Conservation (phyloP, 2,888 invertebrate species). For the Cristatella mucedo region DNA sequence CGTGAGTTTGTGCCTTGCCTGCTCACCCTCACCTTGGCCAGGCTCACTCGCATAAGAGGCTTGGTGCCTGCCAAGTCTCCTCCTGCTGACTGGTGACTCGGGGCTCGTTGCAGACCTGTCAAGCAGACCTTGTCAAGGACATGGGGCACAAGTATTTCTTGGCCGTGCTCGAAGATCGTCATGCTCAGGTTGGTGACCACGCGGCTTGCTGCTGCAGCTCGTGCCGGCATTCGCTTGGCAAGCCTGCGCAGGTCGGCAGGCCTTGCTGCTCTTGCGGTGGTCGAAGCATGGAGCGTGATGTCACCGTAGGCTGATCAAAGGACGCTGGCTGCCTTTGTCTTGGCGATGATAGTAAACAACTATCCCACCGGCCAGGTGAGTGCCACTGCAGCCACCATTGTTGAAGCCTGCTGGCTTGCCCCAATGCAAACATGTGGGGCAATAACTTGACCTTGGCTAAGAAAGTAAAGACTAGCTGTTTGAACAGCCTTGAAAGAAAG, state of each 20-base stretch:
- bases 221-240: not conserved
- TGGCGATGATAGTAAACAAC: constrained; percentile 79
- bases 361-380: constrained; percentile 61
- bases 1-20: constrained; percentile 44
- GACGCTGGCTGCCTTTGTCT: constrained; percentile 81
- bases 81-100: too few species aligned
- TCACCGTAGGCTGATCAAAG: constrained; percentile 55
- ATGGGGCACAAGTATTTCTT: constrained; percentile 86
- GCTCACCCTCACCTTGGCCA: not conserved
- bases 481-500: too few species aligned
- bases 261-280: too few species aligned
- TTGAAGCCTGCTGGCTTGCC: too few species aligned
- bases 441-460: too few species aligned
- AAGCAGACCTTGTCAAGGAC: constrained; percentile 81
- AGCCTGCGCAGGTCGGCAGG: too few species aligned
- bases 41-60: too few species aligned
- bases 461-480: too few species aligned
- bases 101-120: constrained; percentile 65
- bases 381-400: not conserved
- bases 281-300: too few species aligned
- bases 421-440: too few species aligned
- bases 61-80: too few species aligned
- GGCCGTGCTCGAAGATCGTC: constrained; percentile 68
- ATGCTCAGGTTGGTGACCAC: constrained; percentile 54
- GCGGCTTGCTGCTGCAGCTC: not conserved